Base-by-base conservation (phyloP, 2,113 vertebrate genomes). In the Neofelis nebulosa region DNA sequence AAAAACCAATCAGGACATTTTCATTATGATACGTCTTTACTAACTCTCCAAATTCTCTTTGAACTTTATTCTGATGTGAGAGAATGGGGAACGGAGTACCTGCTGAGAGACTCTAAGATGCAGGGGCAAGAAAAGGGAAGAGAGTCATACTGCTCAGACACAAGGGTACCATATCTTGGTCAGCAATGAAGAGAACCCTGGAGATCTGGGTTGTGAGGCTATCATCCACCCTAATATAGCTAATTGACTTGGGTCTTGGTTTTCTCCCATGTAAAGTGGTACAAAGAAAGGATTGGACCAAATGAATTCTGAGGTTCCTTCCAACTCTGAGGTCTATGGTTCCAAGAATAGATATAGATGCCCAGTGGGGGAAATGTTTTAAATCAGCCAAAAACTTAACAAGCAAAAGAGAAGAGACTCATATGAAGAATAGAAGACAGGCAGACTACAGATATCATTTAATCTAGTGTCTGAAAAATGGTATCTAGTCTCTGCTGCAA, bases 41-140 rank as follows among this genome's bases (percentile, higher is more conserved):
- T 25, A 69, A 93, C 63, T 88, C 19, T 31, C 8, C 25, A 84
- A 82, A 78, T 74, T 90, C 29, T 71, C 57, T 84, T 82, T 74
- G 52, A 55, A 63, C 78, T 94, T 94, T 73, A 41, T 94, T 97
- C 66, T 94, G 71, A 96, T 63, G 13, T 89, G 45, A 95, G 48
- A 93, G 25, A 94, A 55, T 50, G 33, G 11, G 9, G 48, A 91
- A 52, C 38, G 52, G 38, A 73, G 50, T 52, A 33, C 31, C 85
- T 92, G 15, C 25, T 41, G 52, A 66, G 41, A 79, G 57, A 74
- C 41, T 38, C 4, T 65, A 76, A 87, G 18, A 55, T 15, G 5
- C 45, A 82, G 50, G 33, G n/a, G 41, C 19, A 66, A 87, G 52
- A 33, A 74, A 93, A 91, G 18, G 36, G 33, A 73, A 78, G 50